A percentile compares a stretch with the other conserved stretches of the same genome.
Evolutionary conservation across 2,113 vertebrate species (phyloP).

Genomic region (Sander vitreus): DNA sequence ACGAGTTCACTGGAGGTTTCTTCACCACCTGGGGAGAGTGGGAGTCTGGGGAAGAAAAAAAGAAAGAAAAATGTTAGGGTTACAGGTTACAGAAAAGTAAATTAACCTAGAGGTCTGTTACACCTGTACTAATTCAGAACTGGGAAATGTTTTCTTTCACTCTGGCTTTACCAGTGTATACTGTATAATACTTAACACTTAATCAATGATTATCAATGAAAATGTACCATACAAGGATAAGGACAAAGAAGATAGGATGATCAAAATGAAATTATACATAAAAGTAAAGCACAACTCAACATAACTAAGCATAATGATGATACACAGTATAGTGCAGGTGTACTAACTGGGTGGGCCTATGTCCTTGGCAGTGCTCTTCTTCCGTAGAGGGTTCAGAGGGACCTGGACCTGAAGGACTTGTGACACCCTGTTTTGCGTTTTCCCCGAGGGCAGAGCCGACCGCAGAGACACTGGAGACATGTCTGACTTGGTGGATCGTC

Average conservation of each 20-base stretch:
- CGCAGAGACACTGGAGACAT: conserved; percentile 93
- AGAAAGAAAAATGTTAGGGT: background rate
- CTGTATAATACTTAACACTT: too few species aligned
- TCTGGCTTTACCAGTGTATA: too few species aligned
- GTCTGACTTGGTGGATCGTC: conserved; percentile 89
- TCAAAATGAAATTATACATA: background rate
- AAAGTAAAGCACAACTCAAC: background rate
- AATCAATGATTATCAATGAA: background rate
- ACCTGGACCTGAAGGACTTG: conserved; percentile 95
- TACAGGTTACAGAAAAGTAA: conserved; percentile 9
- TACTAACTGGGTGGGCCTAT: conserved; percentile 86
- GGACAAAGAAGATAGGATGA: background rate
- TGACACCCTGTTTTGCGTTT: conserved; percentile 92
- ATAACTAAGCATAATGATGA: background rate
- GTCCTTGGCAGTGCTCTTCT: conserved; percentile 92
- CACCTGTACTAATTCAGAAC: background rate
- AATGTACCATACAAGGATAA: background rate
- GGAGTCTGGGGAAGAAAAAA: conserved; percentile 76
- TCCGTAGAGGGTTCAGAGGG: conserved; percentile 91
- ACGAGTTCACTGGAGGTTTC: conserved; percentile 84
- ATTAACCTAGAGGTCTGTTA: background rate
- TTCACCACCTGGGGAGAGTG: conserved; percentile 87
- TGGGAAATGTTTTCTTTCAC: too few species aligned
- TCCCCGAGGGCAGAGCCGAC: conserved; percentile 85
- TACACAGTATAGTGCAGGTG: background rate